These are phyloP conservation scores for Cephalopholis sonnerati DNA, from an alignment of 2,113 vertebrate genomes.

Conservation along the genomic window DNA sequence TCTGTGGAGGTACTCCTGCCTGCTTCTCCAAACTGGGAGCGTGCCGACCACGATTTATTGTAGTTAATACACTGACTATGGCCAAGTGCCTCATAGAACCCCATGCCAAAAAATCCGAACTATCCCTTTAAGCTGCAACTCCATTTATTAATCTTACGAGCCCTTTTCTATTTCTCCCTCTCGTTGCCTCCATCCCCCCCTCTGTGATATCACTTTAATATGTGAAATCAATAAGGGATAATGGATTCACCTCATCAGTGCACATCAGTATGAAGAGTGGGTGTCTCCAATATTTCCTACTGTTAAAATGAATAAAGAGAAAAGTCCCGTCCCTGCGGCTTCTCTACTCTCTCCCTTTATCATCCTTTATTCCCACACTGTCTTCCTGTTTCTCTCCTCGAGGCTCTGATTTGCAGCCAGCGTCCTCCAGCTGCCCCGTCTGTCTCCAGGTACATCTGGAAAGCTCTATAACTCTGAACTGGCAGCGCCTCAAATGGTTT, in stretches of 20 bases:
- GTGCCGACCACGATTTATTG: too few relatives aligned
- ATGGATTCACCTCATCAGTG: slow-evolving; percentile 13
- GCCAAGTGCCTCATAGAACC: too few relatives aligned
- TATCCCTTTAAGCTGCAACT: background rate
- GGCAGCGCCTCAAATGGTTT: slow-evolving; percentile 33
- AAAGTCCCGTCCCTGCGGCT: background rate
- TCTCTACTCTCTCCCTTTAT: background rate
- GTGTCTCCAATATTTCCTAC: background rate
- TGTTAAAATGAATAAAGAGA: slow-evolving; percentile 19
- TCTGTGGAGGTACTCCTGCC: too few relatives aligned
- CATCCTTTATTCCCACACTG: background rate
- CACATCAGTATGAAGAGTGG: slow-evolving; percentile 14
- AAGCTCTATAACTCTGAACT: slow-evolving; percentile 24
- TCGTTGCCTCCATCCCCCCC: background rate
- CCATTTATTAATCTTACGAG: background rate
- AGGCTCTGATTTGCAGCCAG: slow-evolving; percentile 22
- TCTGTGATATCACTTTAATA: background rate
- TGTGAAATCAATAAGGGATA: slow-evolving; percentile 24
- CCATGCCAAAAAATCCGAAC: too few relatives aligned
- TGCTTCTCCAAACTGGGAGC: too few relatives aligned
- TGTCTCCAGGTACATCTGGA: slow-evolving; percentile 29
- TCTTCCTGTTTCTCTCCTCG: background rate
- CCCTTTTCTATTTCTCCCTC: background rate
- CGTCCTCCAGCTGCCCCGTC: slow-evolving; percentile 19
- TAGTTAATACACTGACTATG: too few relatives aligned